These are phyloP conservation scores for Urophycis tenuis DNA, from an alignment of 2,797 vertebrate genomes.

Conservation along the genomic window DNA sequence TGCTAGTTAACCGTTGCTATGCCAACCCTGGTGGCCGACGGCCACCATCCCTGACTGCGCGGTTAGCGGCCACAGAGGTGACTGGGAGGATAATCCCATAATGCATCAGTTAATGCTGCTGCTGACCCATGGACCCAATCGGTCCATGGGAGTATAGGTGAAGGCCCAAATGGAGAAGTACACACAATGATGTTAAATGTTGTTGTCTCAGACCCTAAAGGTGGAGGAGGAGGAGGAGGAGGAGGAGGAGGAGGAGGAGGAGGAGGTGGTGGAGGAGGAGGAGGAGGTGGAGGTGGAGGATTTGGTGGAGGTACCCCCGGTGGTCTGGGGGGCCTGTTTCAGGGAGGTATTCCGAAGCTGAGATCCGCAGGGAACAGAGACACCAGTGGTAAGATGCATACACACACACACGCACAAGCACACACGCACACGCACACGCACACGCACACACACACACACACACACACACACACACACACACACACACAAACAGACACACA, in stretches of 20 bases:
- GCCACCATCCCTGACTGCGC: not conserved
- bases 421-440: not conserved
- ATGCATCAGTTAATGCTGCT: no score
- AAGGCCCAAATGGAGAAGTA: no score
- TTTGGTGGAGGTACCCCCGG: conserved; percentile 67
- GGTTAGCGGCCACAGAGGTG: not conserved
- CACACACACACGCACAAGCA: conserved; percentile 25
- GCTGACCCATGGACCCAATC: no score
- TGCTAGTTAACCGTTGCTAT: no score
- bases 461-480: conserved; percentile 25
- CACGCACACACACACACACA: not conserved
- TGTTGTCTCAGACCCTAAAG: conserved; percentile 82
- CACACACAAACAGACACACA: no score
- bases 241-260: conserved; percentile 47
- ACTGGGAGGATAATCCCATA: not conserved
- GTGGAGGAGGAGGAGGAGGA: conserved; percentile 49
- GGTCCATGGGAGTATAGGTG: no score
- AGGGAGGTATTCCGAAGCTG: conserved; percentile 91
- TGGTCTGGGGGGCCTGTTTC: conserved; percentile 89
- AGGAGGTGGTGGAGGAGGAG: conserved; percentile 51
- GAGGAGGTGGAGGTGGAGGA: conserved; percentile 62
- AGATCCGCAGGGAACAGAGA: conserved; percentile 79
- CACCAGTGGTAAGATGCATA: conserved; percentile 65
- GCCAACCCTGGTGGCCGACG: not conserved
- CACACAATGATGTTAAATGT: not conserved